phyloP scores from a whole-genome alignment of 2,888 invertebrate genomes.

The Epinotia ramella region DNA sequence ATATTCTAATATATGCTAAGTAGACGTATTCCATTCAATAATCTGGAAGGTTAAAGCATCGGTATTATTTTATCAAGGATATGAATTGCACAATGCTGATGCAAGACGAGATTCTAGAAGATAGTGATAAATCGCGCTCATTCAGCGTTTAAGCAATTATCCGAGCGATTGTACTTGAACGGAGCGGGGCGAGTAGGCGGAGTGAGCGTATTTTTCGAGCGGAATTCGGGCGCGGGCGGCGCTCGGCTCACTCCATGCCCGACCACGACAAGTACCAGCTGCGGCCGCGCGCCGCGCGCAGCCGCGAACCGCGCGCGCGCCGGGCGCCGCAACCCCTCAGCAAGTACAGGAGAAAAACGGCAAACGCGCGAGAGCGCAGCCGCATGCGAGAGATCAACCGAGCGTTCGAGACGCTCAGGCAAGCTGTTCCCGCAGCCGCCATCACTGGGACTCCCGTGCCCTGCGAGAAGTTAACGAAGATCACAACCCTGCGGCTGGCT shows the following conservation, averaged over 20 bases:
- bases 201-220: conserved; percentile 78
- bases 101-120: conserved; percentile 22
- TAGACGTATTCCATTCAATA: neutral
- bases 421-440: conserved; percentile 89
- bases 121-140: conserved; percentile 41
- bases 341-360: conserved; percentile 95
- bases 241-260: conserved; percentile 76
- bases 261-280: conserved; percentile 85
- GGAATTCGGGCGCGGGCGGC: conserved; percentile 70
- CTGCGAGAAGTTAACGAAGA: conserved; percentile 94
- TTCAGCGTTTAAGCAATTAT: conserved; percentile 43
- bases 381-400: conserved; percentile 96
- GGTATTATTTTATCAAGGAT: conserved; percentile 26
- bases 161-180: conserved; percentile 75
- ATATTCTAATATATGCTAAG: neutral
- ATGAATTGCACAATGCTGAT: conserved; percentile 24
- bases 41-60: neutral
- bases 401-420: conserved; percentile 93
- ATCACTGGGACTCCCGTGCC: conserved; percentile 82
- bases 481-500: conserved; percentile 93
- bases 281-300: conserved; percentile 81
- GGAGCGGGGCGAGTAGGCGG: conserved; percentile 77
- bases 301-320: conserved; percentile 83
- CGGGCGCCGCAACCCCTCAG: conserved; percentile 91
- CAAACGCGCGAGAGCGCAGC: conserved; percentile 94